These are phyloP conservation scores for Cyaniris semiargus DNA, from an alignment of 2,888 invertebrate genomes.

Conservation along the genomic window DNA sequence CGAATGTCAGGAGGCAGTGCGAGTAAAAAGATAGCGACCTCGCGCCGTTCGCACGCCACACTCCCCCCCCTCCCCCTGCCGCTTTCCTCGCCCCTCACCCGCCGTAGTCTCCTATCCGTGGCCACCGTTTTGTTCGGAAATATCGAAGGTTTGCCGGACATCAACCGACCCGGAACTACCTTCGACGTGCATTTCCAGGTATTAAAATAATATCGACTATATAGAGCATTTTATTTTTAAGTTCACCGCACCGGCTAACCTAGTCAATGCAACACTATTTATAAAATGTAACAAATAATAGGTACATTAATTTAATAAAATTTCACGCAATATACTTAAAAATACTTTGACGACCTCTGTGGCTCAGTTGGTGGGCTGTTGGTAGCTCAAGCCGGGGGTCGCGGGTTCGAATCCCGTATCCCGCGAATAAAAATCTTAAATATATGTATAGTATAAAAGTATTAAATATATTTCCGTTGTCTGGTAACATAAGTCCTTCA, in stretches of 20 bases:
- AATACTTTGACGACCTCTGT: too few species aligned
- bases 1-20: slow-evolving; percentile 74
- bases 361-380: too few species aligned
- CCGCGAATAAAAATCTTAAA: too few species aligned
- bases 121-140: slow-evolving; percentile 71
- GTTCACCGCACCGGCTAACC: not conserved
- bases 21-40: slow-evolving; percentile 74
- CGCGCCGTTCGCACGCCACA: slow-evolving; percentile 62
- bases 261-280: not conserved
- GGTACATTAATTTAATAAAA: not conserved
- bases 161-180: slow-evolving; percentile 75
- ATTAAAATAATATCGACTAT: slow-evolving; percentile 44
- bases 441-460: too few species aligned
- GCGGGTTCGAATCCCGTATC: too few species aligned
- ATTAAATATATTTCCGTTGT: too few species aligned
- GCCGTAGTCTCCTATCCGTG: slow-evolving; percentile 47
- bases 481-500: too few species aligned
- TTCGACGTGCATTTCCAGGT: slow-evolving; percentile 74
- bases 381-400: too few species aligned
- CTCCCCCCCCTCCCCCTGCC: slow-evolving; percentile 40
- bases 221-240: slow-evolving; percentile 39
- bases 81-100: slow-evolving; percentile 45
- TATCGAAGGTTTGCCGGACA: slow-evolving; percentile 78
- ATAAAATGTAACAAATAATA: not conserved
- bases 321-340: not conserved